Evolutionary conservation across 2,888 invertebrate genomes (phyloP), one percentile per base, ranked within the genome.

Genomic region (Aphidoletes aphidimyza): DNA sequence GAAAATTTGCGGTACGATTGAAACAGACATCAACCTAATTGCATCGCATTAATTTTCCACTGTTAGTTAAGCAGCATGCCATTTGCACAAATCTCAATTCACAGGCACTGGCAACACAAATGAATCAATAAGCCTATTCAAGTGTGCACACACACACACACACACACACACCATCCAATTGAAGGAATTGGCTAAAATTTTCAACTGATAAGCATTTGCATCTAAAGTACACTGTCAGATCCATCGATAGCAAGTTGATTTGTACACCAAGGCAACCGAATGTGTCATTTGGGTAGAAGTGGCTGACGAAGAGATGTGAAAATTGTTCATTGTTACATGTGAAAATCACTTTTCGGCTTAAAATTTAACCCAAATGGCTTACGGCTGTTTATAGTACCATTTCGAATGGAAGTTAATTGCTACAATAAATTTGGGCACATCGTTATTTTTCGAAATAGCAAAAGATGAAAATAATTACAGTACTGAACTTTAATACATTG

Each of bases 371-470:
- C 11, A 34, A 30, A 69, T 14, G 30, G 9, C 69, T 69, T 69
- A 69, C 69, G 17, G 11, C 69, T 30, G 11, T 69, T 30, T 69
- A 69, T 69, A 34, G 69, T 22, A 11, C 34, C 69, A 69, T 69
- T 69, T 69, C 69, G 69, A 30, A 69, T 69, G 34, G 30, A 69
- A 69, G 2, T 69, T 69, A 69, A 69, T 69, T 69, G 69, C 30
- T 69, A 69, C 69, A 69, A 69, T 69, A 69, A 69, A 69, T 69
- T 69, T 69, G 17, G 69, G 69, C 69, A 69, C 69, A 69, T 69
- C 69, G 69, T 34, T 69, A 14, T n/a, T 0, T 9, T 9, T 69
- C 30, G 14, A 8, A 54, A 54, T 54, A 47, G 22, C 34, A 30
- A 69, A 54, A 54, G 1, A 22, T 22, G n/a, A 8, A 14, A 69